Evolutionary conservation across 1,140 invertebrate species (phyloP).

Genomic region (Teleopsis dalmanni): DNA sequence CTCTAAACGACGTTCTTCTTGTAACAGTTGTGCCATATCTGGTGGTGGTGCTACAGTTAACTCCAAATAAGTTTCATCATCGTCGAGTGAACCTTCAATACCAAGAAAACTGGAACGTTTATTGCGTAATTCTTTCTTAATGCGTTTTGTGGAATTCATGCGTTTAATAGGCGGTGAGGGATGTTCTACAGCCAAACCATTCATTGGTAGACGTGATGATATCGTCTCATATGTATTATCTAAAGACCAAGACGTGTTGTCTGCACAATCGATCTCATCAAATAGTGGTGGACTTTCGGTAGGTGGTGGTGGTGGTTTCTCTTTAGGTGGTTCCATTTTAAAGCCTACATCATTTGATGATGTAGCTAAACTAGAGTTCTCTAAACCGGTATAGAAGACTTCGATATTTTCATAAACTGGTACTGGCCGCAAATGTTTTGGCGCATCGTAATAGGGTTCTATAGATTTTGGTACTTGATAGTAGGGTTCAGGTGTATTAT

Average conservation of each 20-base stretch:
- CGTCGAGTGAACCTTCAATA: slow-evolving; percentile 61
- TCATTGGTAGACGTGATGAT: slow-evolving; percentile 20
- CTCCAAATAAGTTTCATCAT: slow-evolving; percentile 57
- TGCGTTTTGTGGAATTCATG: slow-evolving; percentile 73
- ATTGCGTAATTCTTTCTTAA: slow-evolving; percentile 76
- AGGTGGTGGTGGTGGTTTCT: slow-evolving; percentile 79
- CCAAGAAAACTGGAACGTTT: slow-evolving; percentile 80
- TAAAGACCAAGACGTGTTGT: slow-evolving; percentile 23
- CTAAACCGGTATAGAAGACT: slow-evolving; percentile 45
- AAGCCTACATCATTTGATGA: neutral
- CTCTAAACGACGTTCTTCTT: slow-evolving; percentile 70
- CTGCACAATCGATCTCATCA: slow-evolving; percentile 6
- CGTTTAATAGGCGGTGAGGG: slow-evolving; percentile 54
- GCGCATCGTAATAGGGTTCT: slow-evolving; percentile 43
- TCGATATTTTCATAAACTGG: slow-evolving; percentile 55
- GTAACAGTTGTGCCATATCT: slow-evolving; percentile 67
- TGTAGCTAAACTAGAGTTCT: slow-evolving; percentile 14
- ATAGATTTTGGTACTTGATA: slow-evolving; percentile 40
- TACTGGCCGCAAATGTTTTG: slow-evolving; percentile 39
- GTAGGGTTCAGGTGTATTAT: slow-evolving; percentile 26
- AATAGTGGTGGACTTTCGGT: slow-evolving; percentile 47
- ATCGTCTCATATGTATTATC: slow-evolving; percentile 41
- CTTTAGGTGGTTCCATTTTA: slow-evolving; percentile 68
- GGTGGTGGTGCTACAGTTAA: slow-evolving; percentile 65
- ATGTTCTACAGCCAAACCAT: slow-evolving; percentile 14